phyloP scores from a whole-genome alignment of 2,888 invertebrate species.

The Merodon equestris region DNA sequence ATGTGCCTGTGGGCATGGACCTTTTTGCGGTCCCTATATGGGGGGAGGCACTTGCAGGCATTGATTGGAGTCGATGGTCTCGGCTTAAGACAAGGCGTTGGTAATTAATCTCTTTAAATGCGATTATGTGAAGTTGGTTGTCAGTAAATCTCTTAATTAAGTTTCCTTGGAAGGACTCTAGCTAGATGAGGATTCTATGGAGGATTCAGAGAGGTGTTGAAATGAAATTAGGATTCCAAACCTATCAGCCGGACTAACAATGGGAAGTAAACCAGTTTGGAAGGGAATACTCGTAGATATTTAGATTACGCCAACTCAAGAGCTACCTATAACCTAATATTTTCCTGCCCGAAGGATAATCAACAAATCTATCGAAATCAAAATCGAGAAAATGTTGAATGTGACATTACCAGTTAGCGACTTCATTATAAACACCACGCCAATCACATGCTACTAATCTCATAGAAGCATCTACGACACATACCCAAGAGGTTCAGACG shows the following conservation, averaged over 20 bases:
- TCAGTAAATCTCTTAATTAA: slow-evolving; percentile 60
- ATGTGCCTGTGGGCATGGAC: neutral
- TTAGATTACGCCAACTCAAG: no score
- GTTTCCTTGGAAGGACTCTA: slow-evolving; percentile 43
- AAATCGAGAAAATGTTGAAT: slow-evolving; percentile 12
- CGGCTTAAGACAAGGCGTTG: slow-evolving; percentile 27
- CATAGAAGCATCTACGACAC: neutral
- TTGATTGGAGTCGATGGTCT: slow-evolving; percentile 33
- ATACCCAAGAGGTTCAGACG: neutral
- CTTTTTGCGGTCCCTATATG: no score
- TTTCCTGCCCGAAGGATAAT: no score
- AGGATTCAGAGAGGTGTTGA: no score
- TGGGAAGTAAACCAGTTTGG: no score
- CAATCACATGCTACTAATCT: neutral
- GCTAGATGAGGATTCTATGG: no score
- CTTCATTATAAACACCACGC: slow-evolving; percentile 6
- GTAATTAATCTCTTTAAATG: slow-evolving; percentile 61
- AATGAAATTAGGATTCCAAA: no score
- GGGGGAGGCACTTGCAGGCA: neutral
- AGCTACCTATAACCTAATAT: no score
- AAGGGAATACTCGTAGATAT: no score
- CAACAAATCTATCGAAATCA: no score
- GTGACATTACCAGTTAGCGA: slow-evolving; percentile 27
- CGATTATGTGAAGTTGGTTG: slow-evolving; percentile 50
- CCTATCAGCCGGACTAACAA: no score